Conservation (phyloP, 2,888 invertebrate species). For the Melanophora roralis region DNA sequence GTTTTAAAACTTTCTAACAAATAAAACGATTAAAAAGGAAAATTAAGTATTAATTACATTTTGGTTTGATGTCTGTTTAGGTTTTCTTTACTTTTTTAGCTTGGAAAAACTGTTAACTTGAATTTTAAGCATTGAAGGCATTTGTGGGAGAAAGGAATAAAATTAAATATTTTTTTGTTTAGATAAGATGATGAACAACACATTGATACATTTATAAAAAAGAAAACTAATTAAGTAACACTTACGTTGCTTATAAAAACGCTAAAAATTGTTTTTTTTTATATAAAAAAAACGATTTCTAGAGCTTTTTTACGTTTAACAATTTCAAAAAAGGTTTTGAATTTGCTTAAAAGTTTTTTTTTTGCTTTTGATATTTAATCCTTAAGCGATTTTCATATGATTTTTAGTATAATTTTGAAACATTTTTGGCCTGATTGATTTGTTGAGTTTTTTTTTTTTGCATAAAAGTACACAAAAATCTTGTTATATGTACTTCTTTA, state of each 20-base stretch:
- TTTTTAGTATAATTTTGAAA: constrained; percentile 72
- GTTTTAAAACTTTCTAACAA: constrained; percentile 23
- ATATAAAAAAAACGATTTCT: constrained; percentile 22
- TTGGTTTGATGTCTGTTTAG: constrained; percentile 32
- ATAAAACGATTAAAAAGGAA: constrained; percentile 50
- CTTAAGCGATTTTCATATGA: constrained; percentile 14
- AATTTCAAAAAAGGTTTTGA: constrained; percentile 35
- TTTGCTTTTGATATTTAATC: constrained; percentile 42
- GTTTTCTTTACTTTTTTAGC: constrained; percentile 23
- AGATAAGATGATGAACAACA: constrained; percentile 57
- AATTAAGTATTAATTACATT: constrained; percentile 54
- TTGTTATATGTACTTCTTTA: constrained; percentile 64
- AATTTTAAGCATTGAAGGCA: constrained; percentile 52
- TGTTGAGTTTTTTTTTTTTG: constrained; percentile 68
- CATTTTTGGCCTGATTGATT: constrained; percentile 78
- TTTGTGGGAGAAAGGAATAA: constrained; percentile 49
- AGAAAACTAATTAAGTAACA: constrained; percentile 61
- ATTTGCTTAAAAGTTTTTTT: constrained; percentile 11
- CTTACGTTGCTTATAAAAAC: constrained; percentile 38
- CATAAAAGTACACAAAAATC: constrained; percentile 50
- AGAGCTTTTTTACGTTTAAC: constrained; percentile 8
- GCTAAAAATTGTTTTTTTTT: constrained; percentile 30
- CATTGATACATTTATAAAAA: constrained; percentile 59
- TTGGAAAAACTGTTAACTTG: constrained; percentile 52
- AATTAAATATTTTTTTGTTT: constrained; percentile 29